Evolutionary conservation across 37 sponge, comb jelly and placozoan species (phyloP), one percentile per base, ranked within the genome.

Genomic region (Geodia barretti): DNA sequence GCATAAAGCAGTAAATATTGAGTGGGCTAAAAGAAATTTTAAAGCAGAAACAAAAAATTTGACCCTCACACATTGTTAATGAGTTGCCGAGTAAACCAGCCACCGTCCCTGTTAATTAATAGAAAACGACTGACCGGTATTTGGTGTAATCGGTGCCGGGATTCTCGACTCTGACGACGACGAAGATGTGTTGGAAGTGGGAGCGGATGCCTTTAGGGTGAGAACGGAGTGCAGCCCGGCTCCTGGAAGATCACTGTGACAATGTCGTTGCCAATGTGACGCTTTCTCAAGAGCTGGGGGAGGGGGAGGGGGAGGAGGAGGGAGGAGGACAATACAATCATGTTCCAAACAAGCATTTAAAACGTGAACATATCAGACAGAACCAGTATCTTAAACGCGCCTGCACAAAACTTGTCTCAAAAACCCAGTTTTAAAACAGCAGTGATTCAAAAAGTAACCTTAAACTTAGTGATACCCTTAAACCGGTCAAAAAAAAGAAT

Each of bases 181-280:
- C 62, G 71, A 98, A 98, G 63, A 98, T 89, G 74, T 98, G 98
- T 69, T 98, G 98, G 80, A 96, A 96, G 25, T 98, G 94, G 1
- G 98, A 98, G 0, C 97, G 91, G 39, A 98, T 91, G 34, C 31
- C 35, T 0, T 82, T 83, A 41, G 97, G 88, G n/a, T 5, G 94
- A 91, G 81, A 98, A 96, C 4, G 94, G 90, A 43, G 71, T 61
- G 26, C 94, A 79, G 40, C 84, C 98, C 36, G 92, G 83, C 77
- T 98, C 98, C 54, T 98, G 98, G 58, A 98, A 98, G 25, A 98
- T 88, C 41, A 98, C 61, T 8, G 98, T 98, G 35, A 98, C 98
- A 47, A 98, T 98, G 83, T 96, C 97, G 69, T 98, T 98, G 33
- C 98, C 98, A 59, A 98, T 98, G 78, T 98, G 98, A n/a, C 98